Evolutionary conservation across 2,797 vertebrate genomes (phyloP), one percentile per base, ranked within the genome.

Genomic region (Chiroxiphia lanceolata): DNA sequence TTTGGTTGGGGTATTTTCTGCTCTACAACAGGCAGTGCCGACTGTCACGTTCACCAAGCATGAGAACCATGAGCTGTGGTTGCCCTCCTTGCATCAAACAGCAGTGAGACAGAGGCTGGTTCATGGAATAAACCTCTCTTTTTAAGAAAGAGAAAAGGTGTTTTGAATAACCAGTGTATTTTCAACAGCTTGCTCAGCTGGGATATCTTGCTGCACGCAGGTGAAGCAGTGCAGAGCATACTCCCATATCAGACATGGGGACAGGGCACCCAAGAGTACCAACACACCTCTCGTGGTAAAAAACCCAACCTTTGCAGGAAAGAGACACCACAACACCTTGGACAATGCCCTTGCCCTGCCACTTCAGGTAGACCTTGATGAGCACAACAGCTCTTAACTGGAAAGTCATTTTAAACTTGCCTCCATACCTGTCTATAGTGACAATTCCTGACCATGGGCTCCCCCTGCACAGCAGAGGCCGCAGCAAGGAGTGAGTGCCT

Each of bases 201-300:
- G 48, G 20, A 4, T 51, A 36, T 18, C 23, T 33, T 9, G 0
- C 13, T 0, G 4, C n/a, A 13, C 0, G 3, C 60, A 44, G 29
- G 40, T 31, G 48, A 80, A 51, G 75, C 0, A 0, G 48, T 1
- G 1, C 53, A 20, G 44, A 51, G 18, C 2, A 0, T 0, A 7
- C 44, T 61, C 3, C 3, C 45, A 56, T 53, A 64, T 42, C 2
- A 9, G n/a, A 12, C 47, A 21, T 0, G 0, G 44, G 50, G 33
- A 59, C 19, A n/a, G 34, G 15, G 44, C 60, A n/a, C 27, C 42
- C 4, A 1, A 1, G 6, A 50, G 65, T 72, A 42, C 47, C 20
- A 48, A 4, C 16, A 18, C 42, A 22, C 15, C 48, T 63, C 45
- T 10, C 1, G 0, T 7, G 34, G 47, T 69, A 75, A 33, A 76